Percentiles rank a stretch among this genome's conserved stretches.
These are phyloP conservation scores for Otolemur crassicaudatus DNA, from an alignment of 2,797 vertebrate genomes.

Conservation along the genomic window DNA sequence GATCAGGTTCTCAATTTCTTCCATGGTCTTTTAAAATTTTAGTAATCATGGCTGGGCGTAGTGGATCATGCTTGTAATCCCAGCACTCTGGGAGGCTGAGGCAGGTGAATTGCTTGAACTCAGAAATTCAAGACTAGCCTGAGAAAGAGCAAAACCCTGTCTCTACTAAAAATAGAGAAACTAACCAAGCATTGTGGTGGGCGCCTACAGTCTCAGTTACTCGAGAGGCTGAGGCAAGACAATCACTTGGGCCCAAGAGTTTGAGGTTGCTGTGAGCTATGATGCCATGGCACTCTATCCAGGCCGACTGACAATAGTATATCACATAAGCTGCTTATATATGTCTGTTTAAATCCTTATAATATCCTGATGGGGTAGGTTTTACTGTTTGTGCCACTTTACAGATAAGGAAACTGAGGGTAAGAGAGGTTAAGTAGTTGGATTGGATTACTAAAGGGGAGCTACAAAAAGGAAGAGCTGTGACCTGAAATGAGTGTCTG, in stretches of 20 bases:
- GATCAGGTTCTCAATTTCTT: slow-evolving; percentile 6
- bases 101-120: too few relatives aligned
- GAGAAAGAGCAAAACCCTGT: too few relatives aligned
- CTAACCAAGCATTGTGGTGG: too few relatives aligned
- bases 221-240: too few relatives aligned
- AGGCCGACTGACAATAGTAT: not conserved
- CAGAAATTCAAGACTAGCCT: too few relatives aligned
- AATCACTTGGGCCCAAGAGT: too few relatives aligned
- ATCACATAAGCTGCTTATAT: not conserved
- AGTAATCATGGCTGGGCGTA: not conserved
- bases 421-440: not conserved
- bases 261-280: too few relatives aligned
- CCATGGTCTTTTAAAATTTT: not conserved
- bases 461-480: not conserved
- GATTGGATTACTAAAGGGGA: not conserved
- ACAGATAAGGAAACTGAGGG: not conserved
- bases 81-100: too few relatives aligned
- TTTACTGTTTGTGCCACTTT: not conserved
- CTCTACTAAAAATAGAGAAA: too few relatives aligned
- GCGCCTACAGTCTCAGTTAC: too few relatives aligned
- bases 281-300: too few relatives aligned
- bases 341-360: not conserved
- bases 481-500: not conserved
- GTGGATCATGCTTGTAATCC: too few relatives aligned
- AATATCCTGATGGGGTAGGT: not conserved